Evolutionary conservation across 2,113 vertebrate genomes (phyloP).

Genomic region (Octodon degus): DNA sequence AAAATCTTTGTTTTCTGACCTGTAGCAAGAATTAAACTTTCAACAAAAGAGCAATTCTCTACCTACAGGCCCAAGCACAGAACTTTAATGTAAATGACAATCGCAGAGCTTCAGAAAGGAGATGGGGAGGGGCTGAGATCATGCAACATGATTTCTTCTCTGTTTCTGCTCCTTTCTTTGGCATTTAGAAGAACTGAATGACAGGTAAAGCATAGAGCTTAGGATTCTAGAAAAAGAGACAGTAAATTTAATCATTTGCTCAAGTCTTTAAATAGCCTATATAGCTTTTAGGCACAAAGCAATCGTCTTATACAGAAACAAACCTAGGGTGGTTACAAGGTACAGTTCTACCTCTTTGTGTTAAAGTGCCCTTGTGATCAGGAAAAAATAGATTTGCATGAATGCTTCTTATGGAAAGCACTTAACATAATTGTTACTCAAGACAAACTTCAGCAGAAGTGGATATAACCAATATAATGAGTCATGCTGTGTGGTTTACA

Average conservation of each 20-base stretch:
- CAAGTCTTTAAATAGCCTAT: conserved; percentile 68
- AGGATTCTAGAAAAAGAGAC: neutral
- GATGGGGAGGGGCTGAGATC: neutral
- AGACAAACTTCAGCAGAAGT: conserved; percentile 51
- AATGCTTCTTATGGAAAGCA: conserved; percentile 68
- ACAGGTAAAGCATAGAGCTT: conserved; percentile 53
- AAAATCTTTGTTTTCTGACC: conserved; percentile 62
- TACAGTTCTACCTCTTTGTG: conserved; percentile 47
- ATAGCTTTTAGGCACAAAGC: conserved; percentile 65
- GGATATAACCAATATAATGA: conserved; percentile 40
- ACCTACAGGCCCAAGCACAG: neutral
- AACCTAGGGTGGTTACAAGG: conserved; percentile 66
- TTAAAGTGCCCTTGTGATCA: conserved; percentile 74
- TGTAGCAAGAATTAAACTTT: conserved; percentile 55
- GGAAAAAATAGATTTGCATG: conserved; percentile 64
- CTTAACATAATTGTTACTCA: conserved; percentile 67
- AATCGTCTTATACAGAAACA: conserved; percentile 63
- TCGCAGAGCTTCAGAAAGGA: neutral
- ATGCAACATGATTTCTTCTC: neutral
- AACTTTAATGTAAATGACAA: conserved; percentile 31
- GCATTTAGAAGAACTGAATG: conserved; percentile 46
- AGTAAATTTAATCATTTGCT: conserved; percentile 59
- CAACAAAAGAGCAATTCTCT: conserved; percentile 53
- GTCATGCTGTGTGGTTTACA: conserved; percentile 61
- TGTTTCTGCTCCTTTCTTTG: conserved; percentile 30